Percentiles rank a stretch among this genome's conserved stretches.
Evolutionary conservation across 2,113 vertebrate genomes (phyloP).

Genomic region (Cranoglanis bouderius): DNA sequence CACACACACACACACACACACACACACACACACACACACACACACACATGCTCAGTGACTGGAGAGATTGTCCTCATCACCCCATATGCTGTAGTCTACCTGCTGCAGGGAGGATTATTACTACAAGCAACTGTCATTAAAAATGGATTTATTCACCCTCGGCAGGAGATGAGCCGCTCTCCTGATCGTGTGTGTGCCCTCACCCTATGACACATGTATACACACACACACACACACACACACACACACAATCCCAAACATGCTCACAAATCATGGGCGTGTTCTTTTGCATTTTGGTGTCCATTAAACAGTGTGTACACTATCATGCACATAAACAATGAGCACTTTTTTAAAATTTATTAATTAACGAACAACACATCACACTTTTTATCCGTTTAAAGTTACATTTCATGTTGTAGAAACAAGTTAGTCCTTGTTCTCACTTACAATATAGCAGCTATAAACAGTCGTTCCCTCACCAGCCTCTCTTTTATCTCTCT

Average conservation of each 20-base stretch:
- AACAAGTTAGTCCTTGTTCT: not conserved
- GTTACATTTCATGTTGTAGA: not conserved
- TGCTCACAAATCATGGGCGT: not conserved
- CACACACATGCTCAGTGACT: slow-evolving; percentile 66
- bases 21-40: slow-evolving; percentile 17
- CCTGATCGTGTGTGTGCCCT: slow-evolving; percentile 36
- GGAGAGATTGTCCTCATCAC: slow-evolving; percentile 51
- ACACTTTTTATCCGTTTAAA: not conserved
- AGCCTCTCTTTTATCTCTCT: not conserved
- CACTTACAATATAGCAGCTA: not conserved
- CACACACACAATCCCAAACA: not conserved
- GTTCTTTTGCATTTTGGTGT: not conserved
- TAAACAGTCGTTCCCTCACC: not conserved
- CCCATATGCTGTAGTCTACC: slow-evolving; percentile 72
- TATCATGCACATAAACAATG: not conserved
- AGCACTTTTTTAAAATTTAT: not conserved
- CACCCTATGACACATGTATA: slow-evolving; percentile 20
- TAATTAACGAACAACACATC: not conserved
- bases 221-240: slow-evolving; percentile 6
- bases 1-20: slow-evolving; percentile 30
- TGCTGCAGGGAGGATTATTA: slow-evolving; percentile 60
- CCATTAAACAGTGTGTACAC: not conserved
- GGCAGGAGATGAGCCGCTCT: slow-evolving; percentile 33
- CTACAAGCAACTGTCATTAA: slow-evolving; percentile 63
- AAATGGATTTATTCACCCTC: slow-evolving; percentile 63